Percentiles rank a stretch among this genome's conserved stretches.
Evolutionary conservation across 2,113 vertebrate species (phyloP).

Genomic region (Chionis minor): DNA sequence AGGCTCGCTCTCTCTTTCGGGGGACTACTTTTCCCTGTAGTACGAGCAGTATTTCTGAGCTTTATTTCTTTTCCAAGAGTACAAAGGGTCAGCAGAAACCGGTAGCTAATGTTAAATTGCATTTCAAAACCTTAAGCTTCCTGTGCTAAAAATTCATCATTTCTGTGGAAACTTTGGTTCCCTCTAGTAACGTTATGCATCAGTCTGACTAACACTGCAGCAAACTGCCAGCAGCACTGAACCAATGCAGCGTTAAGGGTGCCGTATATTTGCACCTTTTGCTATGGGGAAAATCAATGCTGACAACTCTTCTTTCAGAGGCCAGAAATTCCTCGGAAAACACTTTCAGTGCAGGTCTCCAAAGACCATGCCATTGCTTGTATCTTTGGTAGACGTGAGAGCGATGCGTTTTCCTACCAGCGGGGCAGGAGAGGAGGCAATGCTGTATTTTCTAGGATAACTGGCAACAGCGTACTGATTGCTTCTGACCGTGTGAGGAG

Average conservation of each 20-base stretch:
- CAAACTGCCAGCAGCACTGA: neutral
- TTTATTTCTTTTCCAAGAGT: constrained; percentile 1
- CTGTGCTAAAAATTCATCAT: constrained; percentile 11
- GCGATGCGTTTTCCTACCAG: neutral
- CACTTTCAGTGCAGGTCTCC: neutral
- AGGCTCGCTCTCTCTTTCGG: neutral
- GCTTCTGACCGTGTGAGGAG: fast-evolving
- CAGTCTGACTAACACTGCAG: neutral
- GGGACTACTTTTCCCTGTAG: neutral
- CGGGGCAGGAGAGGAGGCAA: neutral
- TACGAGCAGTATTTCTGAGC: neutral
- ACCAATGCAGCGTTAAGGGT: neutral
- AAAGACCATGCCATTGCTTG: neutral
- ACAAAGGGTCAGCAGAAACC: neutral
- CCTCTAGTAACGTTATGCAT: neutral
- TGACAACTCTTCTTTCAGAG: neutral
- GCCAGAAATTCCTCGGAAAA: neutral
- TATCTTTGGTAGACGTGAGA: neutral
- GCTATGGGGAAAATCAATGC: neutral
- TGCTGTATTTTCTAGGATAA: neutral
- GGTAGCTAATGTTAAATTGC: neutral
- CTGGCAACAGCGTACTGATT: neutral
- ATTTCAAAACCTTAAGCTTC: constrained; percentile 15
- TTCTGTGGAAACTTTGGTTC: neutral
- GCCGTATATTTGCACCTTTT: neutral